phyloP scores from a whole-genome alignment of 2,797 vertebrate genomes.

The Ambastaia sidthimunki region DNA sequence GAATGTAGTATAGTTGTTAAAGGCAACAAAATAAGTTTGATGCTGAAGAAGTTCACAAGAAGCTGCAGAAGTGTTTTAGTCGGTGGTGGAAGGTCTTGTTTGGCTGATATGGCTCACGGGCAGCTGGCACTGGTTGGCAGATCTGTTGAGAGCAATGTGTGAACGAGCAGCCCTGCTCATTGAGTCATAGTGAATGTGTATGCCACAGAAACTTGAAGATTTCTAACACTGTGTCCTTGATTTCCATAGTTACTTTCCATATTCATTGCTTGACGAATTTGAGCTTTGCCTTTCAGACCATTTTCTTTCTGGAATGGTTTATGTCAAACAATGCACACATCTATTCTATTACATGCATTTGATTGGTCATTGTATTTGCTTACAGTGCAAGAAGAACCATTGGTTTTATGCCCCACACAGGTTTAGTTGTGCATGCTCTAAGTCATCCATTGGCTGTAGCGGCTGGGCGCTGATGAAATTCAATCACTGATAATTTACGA shows the following conservation, averaged over 20 bases:
- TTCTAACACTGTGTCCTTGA: background rate
- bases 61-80: background rate
- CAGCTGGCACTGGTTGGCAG: slow-evolving; percentile 35
- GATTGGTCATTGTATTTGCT: slow-evolving; percentile 26
- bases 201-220: slow-evolving; percentile 21
- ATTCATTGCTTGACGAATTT: slow-evolving; percentile 10
- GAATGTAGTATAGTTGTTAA: background rate
- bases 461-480: slow-evolving; percentile 70
- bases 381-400: background rate
- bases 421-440: background rate
- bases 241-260: slow-evolving; percentile 3
- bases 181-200: slow-evolving; percentile 29
- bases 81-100: slow-evolving; percentile 23
- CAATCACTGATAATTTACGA: slow-evolving; percentile 74
- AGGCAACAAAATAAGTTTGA: background rate
- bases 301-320: background rate
- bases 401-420: slow-evolving; percentile 7
- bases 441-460: slow-evolving; percentile 64
- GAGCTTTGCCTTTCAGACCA: background rate
- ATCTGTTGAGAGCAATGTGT: slow-evolving; percentile 27
- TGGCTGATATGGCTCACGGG: slow-evolving; percentile 11
- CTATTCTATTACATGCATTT: slow-evolving; percentile 36
- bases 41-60: background rate
- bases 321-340: slow-evolving; percentile 16
- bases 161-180: slow-evolving; percentile 20